Conservation (phyloP, 2,888 invertebrate genomes). For the Epiperipatus broadwayi region DNA sequence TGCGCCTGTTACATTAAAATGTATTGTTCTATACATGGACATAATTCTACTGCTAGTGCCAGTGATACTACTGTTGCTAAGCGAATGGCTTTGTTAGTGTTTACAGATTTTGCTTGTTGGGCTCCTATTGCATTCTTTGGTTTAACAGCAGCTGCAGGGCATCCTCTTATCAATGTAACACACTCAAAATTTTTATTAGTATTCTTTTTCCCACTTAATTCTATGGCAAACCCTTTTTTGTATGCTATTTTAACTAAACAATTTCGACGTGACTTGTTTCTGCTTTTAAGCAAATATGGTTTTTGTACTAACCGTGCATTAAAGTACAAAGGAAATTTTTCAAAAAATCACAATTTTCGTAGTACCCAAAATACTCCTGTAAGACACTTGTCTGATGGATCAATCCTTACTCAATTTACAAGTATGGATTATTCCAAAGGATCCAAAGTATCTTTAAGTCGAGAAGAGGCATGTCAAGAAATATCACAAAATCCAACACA, state of each 20-base stretch:
- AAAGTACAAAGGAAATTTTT: slow-evolving; percentile 17
- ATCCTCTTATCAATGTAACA: slow-evolving; percentile 56
- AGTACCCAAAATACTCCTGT: no score
- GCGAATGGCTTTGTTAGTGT: slow-evolving; percentile 71
- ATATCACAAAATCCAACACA: no score
- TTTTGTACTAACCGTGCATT: slow-evolving; percentile 19
- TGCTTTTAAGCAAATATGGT: slow-evolving; percentile 41
- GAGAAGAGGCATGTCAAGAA: no score
- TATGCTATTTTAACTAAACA: slow-evolving; percentile 76
- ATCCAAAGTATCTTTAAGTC: no score
- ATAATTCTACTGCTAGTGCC: no score
- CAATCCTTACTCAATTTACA: no score
- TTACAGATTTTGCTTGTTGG: slow-evolving; percentile 48
- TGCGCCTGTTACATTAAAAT: slow-evolving; percentile 67
- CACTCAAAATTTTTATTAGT: slow-evolving; percentile 49
- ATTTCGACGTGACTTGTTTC: slow-evolving; percentile 53
- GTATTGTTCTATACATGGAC: slow-evolving; percentile 54
- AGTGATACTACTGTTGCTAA: slow-evolving; percentile 55
- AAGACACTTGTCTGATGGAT: no score
- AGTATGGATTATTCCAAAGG: no score
- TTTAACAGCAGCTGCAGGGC: slow-evolving; percentile 61
- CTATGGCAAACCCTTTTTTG: slow-evolving; percentile 76
- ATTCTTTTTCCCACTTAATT: slow-evolving; percentile 75
- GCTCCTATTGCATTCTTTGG: slow-evolving; percentile 77
- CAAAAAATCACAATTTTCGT: slow-evolving; percentile 7